These are phyloP conservation scores for Ambastaia sidthimunki DNA, from an alignment of 2,797 vertebrate species.

Conservation along the genomic window DNA sequence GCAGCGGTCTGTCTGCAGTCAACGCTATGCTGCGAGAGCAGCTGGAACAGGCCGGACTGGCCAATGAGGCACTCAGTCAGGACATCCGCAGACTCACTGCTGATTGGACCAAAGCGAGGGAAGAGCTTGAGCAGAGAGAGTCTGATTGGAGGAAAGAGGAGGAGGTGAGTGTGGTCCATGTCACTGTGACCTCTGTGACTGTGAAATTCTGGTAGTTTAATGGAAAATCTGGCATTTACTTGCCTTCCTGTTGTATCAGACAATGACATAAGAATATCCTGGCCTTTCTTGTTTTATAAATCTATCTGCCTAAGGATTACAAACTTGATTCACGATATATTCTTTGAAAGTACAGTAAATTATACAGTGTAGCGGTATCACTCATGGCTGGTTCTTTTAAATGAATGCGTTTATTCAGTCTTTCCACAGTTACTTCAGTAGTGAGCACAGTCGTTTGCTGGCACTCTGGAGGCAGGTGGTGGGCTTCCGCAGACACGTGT, in stretches of 20 bases:
- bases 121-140: slow-evolving; percentile 92
- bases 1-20: slow-evolving; percentile 90
- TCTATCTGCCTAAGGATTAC: too few species aligned
- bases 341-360: too few species aligned
- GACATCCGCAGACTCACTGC: slow-evolving; percentile 91
- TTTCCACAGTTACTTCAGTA: slow-evolving; percentile 91
- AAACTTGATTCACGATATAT: too few species aligned
- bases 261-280: too few species aligned
- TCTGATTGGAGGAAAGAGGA: slow-evolving; percentile 92
- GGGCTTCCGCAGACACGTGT: slow-evolving; percentile 83
- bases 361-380: too few species aligned
- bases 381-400: neutral
- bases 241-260: too few species aligned
- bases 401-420: slow-evolving; percentile 74
- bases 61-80: slow-evolving; percentile 92
- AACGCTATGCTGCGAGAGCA: slow-evolving; percentile 96
- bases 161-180: slow-evolving; percentile 79
- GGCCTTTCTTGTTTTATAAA: too few species aligned
- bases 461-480: slow-evolving; percentile 91
- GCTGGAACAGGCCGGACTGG: slow-evolving; percentile 88
- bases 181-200: neutral
- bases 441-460: slow-evolving; percentile 89
- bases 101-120: slow-evolving; percentile 89
- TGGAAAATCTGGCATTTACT: too few species aligned
- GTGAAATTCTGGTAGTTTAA: neutral